These are phyloP conservation scores for Pipistrellus pipistrellus DNA, from an alignment of 2,797 vertebrate species.

Conservation along the genomic window DNA sequence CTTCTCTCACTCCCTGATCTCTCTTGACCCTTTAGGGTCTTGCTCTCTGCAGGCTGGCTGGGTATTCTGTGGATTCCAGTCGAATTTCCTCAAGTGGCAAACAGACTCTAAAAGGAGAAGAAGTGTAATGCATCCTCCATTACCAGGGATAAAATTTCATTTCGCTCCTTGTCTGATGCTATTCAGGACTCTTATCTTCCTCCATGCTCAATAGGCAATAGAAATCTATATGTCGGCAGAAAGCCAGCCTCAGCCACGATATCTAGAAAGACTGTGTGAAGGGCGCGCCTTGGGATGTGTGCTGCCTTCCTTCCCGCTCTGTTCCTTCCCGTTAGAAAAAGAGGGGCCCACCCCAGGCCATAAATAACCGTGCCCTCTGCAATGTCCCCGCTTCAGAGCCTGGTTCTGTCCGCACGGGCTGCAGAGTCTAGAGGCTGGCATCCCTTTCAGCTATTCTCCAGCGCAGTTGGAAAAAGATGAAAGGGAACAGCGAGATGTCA, in stretches of 20 bases:
- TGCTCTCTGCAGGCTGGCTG: not conserved
- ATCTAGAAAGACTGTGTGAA: constrained; percentile 9
- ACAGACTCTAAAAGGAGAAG: constrained; percentile 56
- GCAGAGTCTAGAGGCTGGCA: not conserved
- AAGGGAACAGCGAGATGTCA: not conserved
- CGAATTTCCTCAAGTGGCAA: constrained; percentile 51
- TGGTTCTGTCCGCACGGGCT: not conserved
- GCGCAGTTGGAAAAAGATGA: constrained; percentile 11
- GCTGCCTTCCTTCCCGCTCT: not conserved
- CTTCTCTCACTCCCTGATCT: not conserved
- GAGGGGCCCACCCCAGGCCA: not conserved
- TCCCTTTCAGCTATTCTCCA: constrained; percentile 50
- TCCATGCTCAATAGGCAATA: not conserved
- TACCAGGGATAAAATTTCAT: constrained; percentile 60
- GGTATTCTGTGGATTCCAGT: not conserved
- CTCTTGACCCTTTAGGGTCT: not conserved
- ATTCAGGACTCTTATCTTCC: constrained; percentile 32
- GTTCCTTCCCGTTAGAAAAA: constrained; percentile 42
- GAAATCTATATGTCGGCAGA: not conserved
- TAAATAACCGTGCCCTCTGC: constrained; percentile 36
- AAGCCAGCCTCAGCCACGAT: not conserved
- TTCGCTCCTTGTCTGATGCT: not conserved
- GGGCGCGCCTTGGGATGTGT: not conserved
- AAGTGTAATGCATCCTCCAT: constrained; percentile 36
- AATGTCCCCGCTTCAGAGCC: not conserved